A percentile compares a stretch with the other conserved stretches of the same genome.
phyloP scores from a whole-genome alignment of 1,140 invertebrate genomes.

The Periplaneta americana region DNA sequence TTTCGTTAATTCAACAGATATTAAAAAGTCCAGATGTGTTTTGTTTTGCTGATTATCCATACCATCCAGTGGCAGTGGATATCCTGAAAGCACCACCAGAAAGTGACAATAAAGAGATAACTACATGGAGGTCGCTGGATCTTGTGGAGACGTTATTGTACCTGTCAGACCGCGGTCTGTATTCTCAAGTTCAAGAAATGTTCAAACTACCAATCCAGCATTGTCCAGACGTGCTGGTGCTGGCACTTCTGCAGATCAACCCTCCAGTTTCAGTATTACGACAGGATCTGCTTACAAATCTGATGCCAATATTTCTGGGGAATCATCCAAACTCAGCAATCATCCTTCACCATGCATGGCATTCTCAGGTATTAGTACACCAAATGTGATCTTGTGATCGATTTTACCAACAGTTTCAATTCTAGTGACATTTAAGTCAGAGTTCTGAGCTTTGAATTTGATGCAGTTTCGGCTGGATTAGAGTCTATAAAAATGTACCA shows the following conservation, averaged over 20 bases:
- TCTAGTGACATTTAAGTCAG: no score
- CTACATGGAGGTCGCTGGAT: slow-evolving; percentile 87
- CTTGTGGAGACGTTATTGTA: slow-evolving; percentile 82
- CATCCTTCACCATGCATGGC: slow-evolving; percentile 93
- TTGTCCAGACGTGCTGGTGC: slow-evolving; percentile 87
- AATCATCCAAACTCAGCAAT: slow-evolving; percentile 93
- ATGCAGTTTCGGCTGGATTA: no score
- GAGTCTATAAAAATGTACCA: no score
- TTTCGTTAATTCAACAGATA: slow-evolving; percentile 81
- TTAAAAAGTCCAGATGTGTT: slow-evolving; percentile 90
- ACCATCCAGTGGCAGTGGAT: slow-evolving; percentile 78
- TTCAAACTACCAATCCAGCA: slow-evolving; percentile 89
- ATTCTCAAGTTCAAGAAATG: slow-evolving; percentile 76
- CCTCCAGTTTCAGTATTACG: slow-evolving; percentile 66
- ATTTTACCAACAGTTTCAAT: no score
- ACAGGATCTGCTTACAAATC: slow-evolving; percentile 76
- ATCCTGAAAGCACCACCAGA: slow-evolving; percentile 89
- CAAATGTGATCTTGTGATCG: neutral
- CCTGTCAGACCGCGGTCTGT: slow-evolving; percentile 81
- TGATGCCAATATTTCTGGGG: slow-evolving; percentile 87
- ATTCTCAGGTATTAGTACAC: slow-evolving; percentile 44
- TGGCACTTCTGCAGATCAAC: slow-evolving; percentile 81
- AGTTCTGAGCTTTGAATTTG: no score
- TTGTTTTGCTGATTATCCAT: slow-evolving; percentile 88
- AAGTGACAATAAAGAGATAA: slow-evolving; percentile 85